Evolutionary conservation across 2,113 vertebrate genomes (phyloP).

Genomic region (Anolis carolinensis): DNA sequence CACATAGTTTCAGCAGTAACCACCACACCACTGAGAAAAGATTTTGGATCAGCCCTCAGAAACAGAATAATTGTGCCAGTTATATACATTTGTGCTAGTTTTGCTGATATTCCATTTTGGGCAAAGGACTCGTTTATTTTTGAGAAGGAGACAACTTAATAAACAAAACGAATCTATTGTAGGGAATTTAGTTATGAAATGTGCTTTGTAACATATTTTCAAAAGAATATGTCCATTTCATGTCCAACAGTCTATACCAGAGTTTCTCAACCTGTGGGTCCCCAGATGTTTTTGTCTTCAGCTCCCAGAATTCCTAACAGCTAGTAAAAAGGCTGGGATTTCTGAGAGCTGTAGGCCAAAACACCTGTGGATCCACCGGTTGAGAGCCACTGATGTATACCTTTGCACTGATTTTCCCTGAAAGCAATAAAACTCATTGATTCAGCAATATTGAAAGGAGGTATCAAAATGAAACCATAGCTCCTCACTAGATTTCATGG

Average conservation of each 20-base stretch:
- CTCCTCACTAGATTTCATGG: neutral
- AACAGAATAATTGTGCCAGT: neutral
- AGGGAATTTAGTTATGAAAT: neutral
- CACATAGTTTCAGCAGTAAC: neutral
- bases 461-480: neutral
- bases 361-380: too few relatives aligned
- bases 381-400: too few relatives aligned
- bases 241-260: neutral
- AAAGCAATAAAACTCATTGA: neutral
- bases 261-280: too few relatives aligned
- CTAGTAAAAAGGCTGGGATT: too few relatives aligned
- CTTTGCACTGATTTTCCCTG: neutral
- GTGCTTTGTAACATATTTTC: neutral
- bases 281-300: too few relatives aligned
- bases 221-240: neutral
- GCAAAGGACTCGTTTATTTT: neutral
- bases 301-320: too few relatives aligned
- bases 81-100: neutral
- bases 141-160: neutral
- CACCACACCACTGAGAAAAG: neutral
- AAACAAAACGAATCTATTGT: neutral
- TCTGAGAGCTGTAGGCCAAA: too few relatives aligned
- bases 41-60: neutral
- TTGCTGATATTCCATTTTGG: neutral
- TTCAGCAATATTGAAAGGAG: neutral